Percentiles rank a stretch among this genome's conserved stretches.
phyloP scores from a whole-genome alignment of 2,888 invertebrate species.

The Idaea dimidiata region DNA sequence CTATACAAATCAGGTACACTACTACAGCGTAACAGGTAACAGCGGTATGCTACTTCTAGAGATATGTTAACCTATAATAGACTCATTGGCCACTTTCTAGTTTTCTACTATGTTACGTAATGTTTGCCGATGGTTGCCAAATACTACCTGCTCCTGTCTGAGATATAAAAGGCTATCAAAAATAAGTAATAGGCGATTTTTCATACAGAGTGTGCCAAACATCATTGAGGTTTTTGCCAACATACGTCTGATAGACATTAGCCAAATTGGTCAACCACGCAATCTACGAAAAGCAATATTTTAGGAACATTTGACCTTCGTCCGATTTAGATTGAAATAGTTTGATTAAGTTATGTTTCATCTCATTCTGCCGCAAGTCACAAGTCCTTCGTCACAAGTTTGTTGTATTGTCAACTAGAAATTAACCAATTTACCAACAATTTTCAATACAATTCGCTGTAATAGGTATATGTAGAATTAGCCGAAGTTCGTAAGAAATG shows the following conservation, averaged over 20 bases:
- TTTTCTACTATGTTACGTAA: background rate
- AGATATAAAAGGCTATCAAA: background rate
- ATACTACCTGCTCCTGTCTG: background rate
- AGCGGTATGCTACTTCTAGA: no score
- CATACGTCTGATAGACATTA: slow-evolving; percentile 1
- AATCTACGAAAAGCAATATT: background rate
- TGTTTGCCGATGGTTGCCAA: background rate
- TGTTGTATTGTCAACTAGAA: background rate
- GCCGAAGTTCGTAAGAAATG: no score
- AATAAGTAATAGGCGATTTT: background rate
- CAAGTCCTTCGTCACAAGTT: background rate
- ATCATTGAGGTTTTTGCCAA: background rate
- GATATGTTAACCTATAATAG: no score
- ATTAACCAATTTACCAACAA: background rate
- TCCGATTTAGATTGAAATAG: background rate
- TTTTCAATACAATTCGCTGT: background rate
- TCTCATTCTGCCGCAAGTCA: background rate
- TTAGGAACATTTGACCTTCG: background rate
- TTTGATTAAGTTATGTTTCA: background rate
- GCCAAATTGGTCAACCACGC: slow-evolving; percentile 1
- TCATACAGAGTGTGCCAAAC: background rate
- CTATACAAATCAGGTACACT: no score
- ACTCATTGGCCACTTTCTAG: no score
- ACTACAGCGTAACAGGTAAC: no score
- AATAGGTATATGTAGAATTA: no score